A percentile compares a stretch with the other conserved stretches of the same genome.
phyloP scores from a whole-genome alignment of 2,888 invertebrate genomes.

The Mesopsocus fuscifrons region DNA sequence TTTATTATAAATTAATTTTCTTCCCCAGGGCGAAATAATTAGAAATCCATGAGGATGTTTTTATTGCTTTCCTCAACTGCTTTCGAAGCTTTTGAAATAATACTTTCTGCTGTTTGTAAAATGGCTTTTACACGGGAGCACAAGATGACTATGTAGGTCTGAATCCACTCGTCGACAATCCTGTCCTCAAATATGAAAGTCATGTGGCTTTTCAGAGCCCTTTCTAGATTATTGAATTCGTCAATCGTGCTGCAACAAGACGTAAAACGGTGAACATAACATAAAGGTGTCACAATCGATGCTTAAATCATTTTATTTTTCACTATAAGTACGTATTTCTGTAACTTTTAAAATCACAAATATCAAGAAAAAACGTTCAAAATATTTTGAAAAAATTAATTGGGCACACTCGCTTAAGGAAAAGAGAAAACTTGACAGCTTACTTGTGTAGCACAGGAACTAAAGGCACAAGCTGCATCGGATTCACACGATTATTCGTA shows the following conservation, averaged over 20 bases:
- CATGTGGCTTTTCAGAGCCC: constrained; percentile 31
- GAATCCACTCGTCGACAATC: constrained; percentile 39
- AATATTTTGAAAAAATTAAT: too few relatives aligned
- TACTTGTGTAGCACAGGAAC: constrained; percentile 36
- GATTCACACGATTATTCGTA: constrained; percentile 40
- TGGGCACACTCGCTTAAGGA: too few relatives aligned
- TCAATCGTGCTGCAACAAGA: constrained; percentile 27
- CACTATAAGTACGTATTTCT: too few relatives aligned
- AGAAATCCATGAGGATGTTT: constrained; percentile 20
- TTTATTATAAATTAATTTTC: too few relatives aligned
- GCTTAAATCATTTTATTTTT: too few relatives aligned
- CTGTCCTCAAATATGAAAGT: constrained; percentile 34
- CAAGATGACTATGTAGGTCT: constrained; percentile 33
- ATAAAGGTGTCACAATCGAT: too few relatives aligned
- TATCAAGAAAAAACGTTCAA: too few relatives aligned
- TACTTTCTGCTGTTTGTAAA: neutral
- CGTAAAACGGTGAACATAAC: too few relatives aligned
- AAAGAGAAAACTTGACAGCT: too few relatives aligned
- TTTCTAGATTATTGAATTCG: constrained; percentile 33
- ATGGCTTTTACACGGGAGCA: constrained; percentile 25
- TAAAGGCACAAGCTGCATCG: constrained; percentile 40
- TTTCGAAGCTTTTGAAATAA: constrained; percentile 3
- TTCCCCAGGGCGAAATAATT: too few relatives aligned
- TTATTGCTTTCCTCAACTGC: constrained; percentile 26
- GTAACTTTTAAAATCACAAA: too few relatives aligned